Evolutionary conservation across 2,888 invertebrate genomes (phyloP).

Genomic region (Aphidoletes aphidimyza): DNA sequence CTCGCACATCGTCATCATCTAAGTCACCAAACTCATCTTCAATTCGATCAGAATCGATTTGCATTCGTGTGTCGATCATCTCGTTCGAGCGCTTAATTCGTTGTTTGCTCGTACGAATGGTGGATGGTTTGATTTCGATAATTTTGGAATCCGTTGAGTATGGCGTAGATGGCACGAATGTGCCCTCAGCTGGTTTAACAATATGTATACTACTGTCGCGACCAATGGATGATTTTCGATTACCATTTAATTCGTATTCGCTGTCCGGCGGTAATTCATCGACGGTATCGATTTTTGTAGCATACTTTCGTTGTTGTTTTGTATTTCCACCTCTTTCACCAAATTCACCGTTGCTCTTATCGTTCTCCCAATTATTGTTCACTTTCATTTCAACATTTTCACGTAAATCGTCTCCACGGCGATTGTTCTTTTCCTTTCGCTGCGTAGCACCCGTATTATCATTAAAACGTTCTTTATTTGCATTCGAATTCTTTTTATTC

Average conservation of each 20-base stretch:
- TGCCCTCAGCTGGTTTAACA: conserved; percentile 62
- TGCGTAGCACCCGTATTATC: conserved; percentile 54
- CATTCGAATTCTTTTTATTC: conserved; percentile 35
- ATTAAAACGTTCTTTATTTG: not conserved
- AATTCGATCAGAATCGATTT: conserved; percentile 20
- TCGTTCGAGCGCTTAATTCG: conserved; percentile 54
- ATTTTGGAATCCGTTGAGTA: conserved; percentile 65
- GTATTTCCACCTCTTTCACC: not conserved
- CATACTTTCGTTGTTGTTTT: not conserved
- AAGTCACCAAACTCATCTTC: not conserved
- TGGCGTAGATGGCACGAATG: conserved; percentile 63
- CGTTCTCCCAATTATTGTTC: conserved; percentile 59
- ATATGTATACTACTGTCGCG: conserved; percentile 66
- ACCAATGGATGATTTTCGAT: conserved; percentile 58
- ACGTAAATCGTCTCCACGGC: conserved; percentile 57
- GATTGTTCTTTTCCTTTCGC: conserved; percentile 58
- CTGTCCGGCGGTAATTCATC: conserved; percentile 39
- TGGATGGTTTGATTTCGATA: conserved; percentile 65
- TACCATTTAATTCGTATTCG: not conserved
- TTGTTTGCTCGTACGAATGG: conserved; percentile 43
- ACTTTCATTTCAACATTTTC: conserved; percentile 58
- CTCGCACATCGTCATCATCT: not conserved
- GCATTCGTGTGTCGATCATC: conserved; percentile 5
- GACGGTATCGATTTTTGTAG: conserved; percentile 20
- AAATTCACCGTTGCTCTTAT: conserved; percentile 56